Evolutionary conservation across 2,113 vertebrate species (phyloP).

Genomic region (Tenrec ecaudatus): DNA sequence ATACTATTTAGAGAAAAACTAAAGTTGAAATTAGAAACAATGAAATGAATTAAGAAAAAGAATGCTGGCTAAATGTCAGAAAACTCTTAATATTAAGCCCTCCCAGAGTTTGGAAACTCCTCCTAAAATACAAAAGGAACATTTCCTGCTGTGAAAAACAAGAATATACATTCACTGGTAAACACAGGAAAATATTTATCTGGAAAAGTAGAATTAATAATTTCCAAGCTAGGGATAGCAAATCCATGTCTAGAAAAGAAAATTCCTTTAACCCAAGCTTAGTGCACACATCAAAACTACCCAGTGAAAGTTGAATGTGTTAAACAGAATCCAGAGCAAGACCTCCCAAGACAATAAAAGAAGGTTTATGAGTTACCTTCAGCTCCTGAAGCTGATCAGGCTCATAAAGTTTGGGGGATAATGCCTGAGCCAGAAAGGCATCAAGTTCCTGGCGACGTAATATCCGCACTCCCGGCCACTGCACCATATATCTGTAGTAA

Average conservation of each 20-base stretch:
- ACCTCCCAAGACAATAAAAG: slow-evolving; percentile 36
- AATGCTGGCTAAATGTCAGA: slow-evolving; percentile 72
- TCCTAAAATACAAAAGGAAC: slow-evolving; percentile 68
- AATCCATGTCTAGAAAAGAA: slow-evolving; percentile 29
- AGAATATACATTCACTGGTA: slow-evolving; percentile 64
- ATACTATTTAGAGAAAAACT: slow-evolving; percentile 63
- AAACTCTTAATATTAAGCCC: slow-evolving; percentile 72
- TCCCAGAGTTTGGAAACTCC: slow-evolving; percentile 63
- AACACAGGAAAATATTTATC: slow-evolving; percentile 54
- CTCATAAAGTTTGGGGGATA: slow-evolving; percentile 98
- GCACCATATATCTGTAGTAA: slow-evolving; percentile 94
- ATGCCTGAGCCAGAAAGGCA: slow-evolving; percentile 96
- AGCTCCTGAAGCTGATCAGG: slow-evolving; percentile 98
- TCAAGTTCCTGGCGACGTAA: slow-evolving; percentile 97
- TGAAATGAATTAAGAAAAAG: slow-evolving; percentile 79
- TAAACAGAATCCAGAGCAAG: slow-evolving; percentile 31
- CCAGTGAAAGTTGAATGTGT: slow-evolving; percentile 18
- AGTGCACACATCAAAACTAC: not conserved
- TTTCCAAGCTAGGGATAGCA: slow-evolving; percentile 27
- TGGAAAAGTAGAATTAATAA: slow-evolving; percentile 4
- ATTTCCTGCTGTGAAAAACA: slow-evolving; percentile 63
- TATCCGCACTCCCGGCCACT: slow-evolving; percentile 97
- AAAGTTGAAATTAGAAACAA: slow-evolving; percentile 73
- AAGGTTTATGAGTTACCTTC: slow-evolving; percentile 90
- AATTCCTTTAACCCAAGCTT: slow-evolving; percentile 56